phyloP scores from a whole-genome alignment of 2,113 vertebrate genomes.

The Halcyon senegalensis region DNA sequence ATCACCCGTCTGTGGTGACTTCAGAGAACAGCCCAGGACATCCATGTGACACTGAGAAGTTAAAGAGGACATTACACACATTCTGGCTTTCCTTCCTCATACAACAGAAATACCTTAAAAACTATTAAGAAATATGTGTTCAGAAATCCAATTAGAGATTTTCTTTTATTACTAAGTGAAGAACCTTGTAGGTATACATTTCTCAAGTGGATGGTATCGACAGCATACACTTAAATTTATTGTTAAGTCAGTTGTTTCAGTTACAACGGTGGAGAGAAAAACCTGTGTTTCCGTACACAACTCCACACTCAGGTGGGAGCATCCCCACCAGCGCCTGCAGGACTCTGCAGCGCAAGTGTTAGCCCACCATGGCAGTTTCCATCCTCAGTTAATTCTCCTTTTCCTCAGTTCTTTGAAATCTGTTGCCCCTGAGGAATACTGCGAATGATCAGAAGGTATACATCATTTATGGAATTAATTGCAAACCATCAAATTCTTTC shows the following conservation, averaged over 20 bases:
- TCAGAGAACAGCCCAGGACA: not conserved
- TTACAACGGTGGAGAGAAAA: not conserved
- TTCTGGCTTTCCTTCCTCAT: too few species aligned
- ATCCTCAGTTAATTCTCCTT: not conserved
- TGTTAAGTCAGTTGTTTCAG: not conserved
- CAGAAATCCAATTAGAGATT: not conserved
- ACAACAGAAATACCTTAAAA: not conserved
- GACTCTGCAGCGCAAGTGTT: not conserved
- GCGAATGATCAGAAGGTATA: not conserved
- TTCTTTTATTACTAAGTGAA: not conserved
- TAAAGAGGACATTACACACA: not conserved
- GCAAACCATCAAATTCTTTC: not conserved
- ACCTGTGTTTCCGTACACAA: not conserved
- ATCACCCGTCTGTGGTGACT: not conserved
- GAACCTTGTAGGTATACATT: not conserved
- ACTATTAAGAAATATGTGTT: not conserved
- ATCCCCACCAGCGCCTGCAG: not conserved
- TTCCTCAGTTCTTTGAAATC: not conserved
- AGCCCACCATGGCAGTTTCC: not conserved
- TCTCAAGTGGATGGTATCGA: not conserved
- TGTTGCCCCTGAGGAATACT: not conserved
- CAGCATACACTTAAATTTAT: not conserved
- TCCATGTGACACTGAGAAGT: not conserved
- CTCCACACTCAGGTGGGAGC: not conserved
- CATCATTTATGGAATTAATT: not conserved